Evolutionary conservation across 2,797 vertebrate species (phyloP).

Genomic region (Spheniscus humboldti): DNA sequence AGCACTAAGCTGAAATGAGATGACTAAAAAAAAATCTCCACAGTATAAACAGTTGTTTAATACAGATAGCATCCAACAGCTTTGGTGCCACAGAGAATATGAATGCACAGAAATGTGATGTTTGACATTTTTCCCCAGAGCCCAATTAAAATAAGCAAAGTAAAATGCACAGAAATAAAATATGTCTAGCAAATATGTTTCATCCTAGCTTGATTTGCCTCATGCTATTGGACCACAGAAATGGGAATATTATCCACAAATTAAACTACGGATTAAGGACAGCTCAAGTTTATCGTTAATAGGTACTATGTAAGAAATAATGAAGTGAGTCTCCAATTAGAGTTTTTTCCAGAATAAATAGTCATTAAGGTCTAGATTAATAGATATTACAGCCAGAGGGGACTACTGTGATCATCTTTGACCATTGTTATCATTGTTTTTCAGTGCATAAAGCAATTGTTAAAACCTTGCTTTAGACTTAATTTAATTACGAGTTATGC

Average conservation of each 20-base stretch:
- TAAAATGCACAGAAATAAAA: neutral
- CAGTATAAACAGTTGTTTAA: neutral
- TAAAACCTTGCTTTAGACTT: constrained; percentile 25
- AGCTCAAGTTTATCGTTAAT: neutral
- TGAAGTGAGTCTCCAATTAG: neutral
- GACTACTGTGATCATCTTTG: neutral
- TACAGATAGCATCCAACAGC: neutral
- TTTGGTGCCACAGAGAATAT: neutral
- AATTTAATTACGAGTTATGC: constrained; percentile 51
- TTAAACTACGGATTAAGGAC: constrained; percentile 10
- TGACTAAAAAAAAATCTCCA: neutral
- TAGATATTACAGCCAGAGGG: constrained; percentile 24
- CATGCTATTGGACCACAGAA: neutral
- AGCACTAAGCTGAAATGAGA: neutral
- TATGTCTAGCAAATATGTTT: neutral
- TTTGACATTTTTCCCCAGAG: neutral
- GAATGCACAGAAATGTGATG: neutral
- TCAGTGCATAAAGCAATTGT: constrained; percentile 39
- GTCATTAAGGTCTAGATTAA: constrained; percentile 20
- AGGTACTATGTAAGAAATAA: neutral
- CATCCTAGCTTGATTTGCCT: neutral
- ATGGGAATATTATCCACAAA: constrained; percentile 5
- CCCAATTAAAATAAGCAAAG: constrained; percentile 10
- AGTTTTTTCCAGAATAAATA: constrained; percentile 8
- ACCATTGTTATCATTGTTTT: constrained; percentile 24